phyloP scores from a whole-genome alignment of 2,888 invertebrate genomes.

The Mesorhabditis spiculigera region DNA sequence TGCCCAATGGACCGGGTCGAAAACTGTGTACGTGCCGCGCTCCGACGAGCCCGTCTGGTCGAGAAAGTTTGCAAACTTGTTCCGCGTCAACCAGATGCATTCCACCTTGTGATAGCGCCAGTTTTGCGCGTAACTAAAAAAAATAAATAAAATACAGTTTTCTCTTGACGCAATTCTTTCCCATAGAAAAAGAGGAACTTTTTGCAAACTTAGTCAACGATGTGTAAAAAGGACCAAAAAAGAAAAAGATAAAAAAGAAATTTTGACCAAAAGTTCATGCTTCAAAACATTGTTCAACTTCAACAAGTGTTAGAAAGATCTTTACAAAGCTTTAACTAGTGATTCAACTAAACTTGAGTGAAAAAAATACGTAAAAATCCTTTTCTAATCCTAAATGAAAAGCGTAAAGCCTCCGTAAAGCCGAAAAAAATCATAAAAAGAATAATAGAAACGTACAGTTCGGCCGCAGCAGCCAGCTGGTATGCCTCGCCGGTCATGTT shows the following conservation, averaged over 20 bases:
- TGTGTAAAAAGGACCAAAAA: too few species aligned
- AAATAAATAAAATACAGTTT: background rate
- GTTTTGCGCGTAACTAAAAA: constrained; percentile 84
- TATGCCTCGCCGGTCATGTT: constrained; percentile 94
- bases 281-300: too few species aligned
- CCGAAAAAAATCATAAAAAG: background rate
- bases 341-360: too few species aligned
- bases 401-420: too few species aligned
- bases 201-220: too few species aligned
- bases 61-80: constrained; percentile 71
- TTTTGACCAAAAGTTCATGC: too few species aligned
- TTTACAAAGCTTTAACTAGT: too few species aligned
- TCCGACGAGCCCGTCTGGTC: constrained; percentile 93
- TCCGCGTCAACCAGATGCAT: constrained; percentile 68
- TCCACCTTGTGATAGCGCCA: constrained; percentile 99
- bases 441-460: constrained; percentile 70
- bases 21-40: constrained; percentile 96
- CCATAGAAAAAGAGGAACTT: background rate
- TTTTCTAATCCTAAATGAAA: too few species aligned
- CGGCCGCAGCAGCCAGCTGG: constrained; percentile 90
- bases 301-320: too few species aligned
- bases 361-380: too few species aligned
- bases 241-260: too few species aligned
- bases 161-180: background rate
- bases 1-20: constrained; percentile 95